Evolutionary conservation across 2,797 vertebrate species (phyloP).

Genomic region (Chelon auratus): DNA sequence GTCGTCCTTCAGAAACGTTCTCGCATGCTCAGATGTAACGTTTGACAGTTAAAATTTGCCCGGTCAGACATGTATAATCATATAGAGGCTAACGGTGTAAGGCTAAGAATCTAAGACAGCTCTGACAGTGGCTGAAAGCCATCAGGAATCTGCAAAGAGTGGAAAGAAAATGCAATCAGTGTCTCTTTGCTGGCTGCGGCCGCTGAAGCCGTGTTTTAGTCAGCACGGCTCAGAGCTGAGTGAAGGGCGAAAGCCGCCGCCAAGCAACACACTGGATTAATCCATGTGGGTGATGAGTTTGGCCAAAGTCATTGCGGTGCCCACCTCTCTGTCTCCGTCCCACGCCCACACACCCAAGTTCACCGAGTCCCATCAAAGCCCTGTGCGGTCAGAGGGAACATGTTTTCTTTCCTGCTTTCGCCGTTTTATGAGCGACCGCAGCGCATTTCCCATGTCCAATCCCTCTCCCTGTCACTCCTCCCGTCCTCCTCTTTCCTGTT

Average conservation of each 20-base stretch:
- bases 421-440: slow-evolving; percentile 62
- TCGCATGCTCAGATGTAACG: not conserved
- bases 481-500: slow-evolving; percentile 54
- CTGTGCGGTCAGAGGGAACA: slow-evolving; percentile 52
- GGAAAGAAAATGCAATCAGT: slow-evolving; percentile 31
- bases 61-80: too few species aligned
- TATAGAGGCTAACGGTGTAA: too few species aligned
- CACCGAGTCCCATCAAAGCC: slow-evolving; percentile 71
- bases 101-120: not conserved
- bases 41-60: not conserved
- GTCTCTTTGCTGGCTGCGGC: slow-evolving; percentile 19
- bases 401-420: slow-evolving; percentile 71
- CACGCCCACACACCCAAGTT: slow-evolving; percentile 63
- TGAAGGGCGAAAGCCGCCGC: slow-evolving; percentile 44
- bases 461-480: slow-evolving; percentile 43
- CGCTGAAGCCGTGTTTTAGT: slow-evolving; percentile 32
- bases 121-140: slow-evolving; percentile 14
- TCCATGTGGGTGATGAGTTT: slow-evolving; percentile 61
- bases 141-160: slow-evolving; percentile 17
- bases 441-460: slow-evolving; percentile 55
- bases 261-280: slow-evolving; percentile 55
- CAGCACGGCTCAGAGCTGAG: slow-evolving; percentile 20
- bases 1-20: not conserved
- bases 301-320: slow-evolving; percentile 42
- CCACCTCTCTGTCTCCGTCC: slow-evolving; percentile 57